phyloP scores from a whole-genome alignment of 2,113 vertebrate genomes.

The Ellobius talpinus region DNA sequence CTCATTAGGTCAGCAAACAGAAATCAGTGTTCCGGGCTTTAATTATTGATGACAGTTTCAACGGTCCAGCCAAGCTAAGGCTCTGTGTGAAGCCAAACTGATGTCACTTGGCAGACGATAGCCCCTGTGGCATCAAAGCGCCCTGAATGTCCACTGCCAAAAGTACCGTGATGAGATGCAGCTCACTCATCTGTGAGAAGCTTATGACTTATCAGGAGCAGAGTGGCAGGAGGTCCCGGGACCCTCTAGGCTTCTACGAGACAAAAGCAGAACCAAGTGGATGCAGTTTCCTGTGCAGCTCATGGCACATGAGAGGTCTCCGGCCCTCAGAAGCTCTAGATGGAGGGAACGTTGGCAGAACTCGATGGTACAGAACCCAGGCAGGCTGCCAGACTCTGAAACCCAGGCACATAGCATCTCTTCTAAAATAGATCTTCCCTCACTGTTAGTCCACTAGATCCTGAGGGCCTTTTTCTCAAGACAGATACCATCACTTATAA shows the following conservation, averaged over 20 bases:
- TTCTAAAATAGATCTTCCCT: conserved; percentile 56
- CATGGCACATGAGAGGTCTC: neutral
- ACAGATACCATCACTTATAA: neutral
- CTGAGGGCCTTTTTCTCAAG: neutral
- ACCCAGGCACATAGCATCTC: neutral
- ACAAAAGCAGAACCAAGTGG: neutral
- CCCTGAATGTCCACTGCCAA: neutral
- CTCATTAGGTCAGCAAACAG: conserved; percentile 53
- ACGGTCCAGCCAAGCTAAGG: neutral
- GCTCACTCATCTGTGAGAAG: neutral
- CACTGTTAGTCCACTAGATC: neutral
- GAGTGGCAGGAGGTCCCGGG: neutral
- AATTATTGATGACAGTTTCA: neutral
- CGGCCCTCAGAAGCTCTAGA: neutral
- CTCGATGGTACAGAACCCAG: neutral
- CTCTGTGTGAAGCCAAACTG: conserved; percentile 5
- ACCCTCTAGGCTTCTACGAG: neutral
- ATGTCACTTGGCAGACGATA: neutral
- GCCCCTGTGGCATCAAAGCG: neutral
- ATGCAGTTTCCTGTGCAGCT: neutral
- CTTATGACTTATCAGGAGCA: neutral
- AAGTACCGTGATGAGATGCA: neutral
- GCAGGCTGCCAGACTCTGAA: conserved; percentile 43
- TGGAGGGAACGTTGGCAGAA: neutral
- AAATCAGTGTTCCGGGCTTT: conserved; percentile 41